Base-by-base conservation (phyloP, 2,797 vertebrate genomes). In the Pipistrellus pygmaeus region DNA sequence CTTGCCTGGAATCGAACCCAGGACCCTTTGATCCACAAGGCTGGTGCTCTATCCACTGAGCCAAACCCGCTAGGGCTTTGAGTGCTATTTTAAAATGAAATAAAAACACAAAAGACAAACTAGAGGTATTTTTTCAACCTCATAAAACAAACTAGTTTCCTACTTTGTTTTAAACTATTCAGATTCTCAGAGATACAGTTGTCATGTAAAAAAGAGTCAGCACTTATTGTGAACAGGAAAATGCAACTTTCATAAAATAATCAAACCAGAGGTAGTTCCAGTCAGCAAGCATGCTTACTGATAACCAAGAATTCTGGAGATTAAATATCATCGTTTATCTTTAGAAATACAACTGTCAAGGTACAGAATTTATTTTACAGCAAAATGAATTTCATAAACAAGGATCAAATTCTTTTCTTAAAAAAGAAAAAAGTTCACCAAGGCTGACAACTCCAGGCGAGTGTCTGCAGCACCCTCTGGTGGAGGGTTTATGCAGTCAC, bases 401-500 rank as follows among this genome's bases (percentile, higher is more conserved):
- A 72, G 76, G 83, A 82, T 53, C 30, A 44, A 96, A 95, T 82
- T 23, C 25, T 75, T 64, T 44, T 93, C 95, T 98, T 89, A 89
- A 93, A 48, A 89, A 93, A 48, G 30, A 35, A 81, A 64, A 32
- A 35, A 53, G 51, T n/a, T 48, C 12, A 62, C 27, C 27, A 25
- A 62, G 44, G 20, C 53, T 91, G 81, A 76, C 81, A 96, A 92
- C 85, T 68, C 60, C 75, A 85, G 91, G 81, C 85, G 10, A 82
- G 77, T 95, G 51, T 84, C 96, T 95, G 55, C 85, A 96, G 97
- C 97, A 84, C 98, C 62, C 98, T 96, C 98, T 98, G 93, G 97
- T 97, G 98, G 96, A 68, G 2, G 75, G 25, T 71, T 35, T 8
- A 35, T 5, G 76, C 20, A 85, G 77, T 27, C 71, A 38, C 32